Percentiles rank a stretch among this genome's conserved stretches.
Evolutionary conservation across 2,888 invertebrate genomes (phyloP).

Genomic region (Sipha maydis): DNA sequence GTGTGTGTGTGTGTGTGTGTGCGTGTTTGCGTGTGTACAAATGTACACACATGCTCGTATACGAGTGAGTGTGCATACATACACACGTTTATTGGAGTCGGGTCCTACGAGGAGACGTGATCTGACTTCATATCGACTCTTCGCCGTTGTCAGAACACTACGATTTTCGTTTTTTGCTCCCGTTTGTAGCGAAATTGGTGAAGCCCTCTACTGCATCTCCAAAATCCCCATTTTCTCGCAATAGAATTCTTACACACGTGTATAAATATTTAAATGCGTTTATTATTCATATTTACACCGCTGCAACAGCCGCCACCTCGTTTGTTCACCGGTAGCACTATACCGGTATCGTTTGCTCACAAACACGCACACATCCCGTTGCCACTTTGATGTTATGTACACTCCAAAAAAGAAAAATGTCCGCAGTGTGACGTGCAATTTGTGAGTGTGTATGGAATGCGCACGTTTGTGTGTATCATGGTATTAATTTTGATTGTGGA

Average conservation of each 20-base stretch:
- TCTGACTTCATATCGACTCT: constrained; percentile 32
- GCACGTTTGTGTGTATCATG: neutral
- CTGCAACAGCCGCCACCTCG: neutral
- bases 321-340: neutral
- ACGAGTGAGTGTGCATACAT: neutral
- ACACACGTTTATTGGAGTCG: neutral
- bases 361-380: neutral
- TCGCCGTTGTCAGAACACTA: neutral
- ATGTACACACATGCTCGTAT: neutral
- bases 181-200: neutral
- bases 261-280: constrained; percentile 60
- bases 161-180: constrained; percentile 40
- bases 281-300: constrained; percentile 55
- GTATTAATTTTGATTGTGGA: constrained; percentile 35
- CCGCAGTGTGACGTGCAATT: neutral
- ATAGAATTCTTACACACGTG: constrained; percentile 57
- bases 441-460: too few species aligned
- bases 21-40: too few species aligned
- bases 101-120: constrained; percentile 48
- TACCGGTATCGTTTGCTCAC: neutral
- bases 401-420: neutral
- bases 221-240: constrained; percentile 43
- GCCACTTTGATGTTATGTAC: constrained; percentile 22
- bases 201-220: neutral
- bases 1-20: too few species aligned